Percentiles rank a stretch among this genome's conserved stretches.
These are phyloP conservation scores for Nematopogon swammerdamellus DNA, from an alignment of 2,888 invertebrate genomes.

Conservation along the genomic window DNA sequence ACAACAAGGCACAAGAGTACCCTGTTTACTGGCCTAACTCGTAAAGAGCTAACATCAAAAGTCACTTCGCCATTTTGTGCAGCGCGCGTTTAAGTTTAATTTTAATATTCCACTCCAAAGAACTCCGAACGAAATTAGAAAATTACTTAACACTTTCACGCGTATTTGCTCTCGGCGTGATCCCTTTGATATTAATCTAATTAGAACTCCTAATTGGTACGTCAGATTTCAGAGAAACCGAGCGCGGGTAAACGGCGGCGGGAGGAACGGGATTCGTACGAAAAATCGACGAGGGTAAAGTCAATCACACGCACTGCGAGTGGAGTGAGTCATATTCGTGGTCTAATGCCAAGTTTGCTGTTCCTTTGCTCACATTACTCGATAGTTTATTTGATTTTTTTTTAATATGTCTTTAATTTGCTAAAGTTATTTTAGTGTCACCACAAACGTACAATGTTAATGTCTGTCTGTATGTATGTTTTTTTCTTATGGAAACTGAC, in stretches of 20 bases:
- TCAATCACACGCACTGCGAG: too few relatives aligned
- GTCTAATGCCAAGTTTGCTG: too few relatives aligned
- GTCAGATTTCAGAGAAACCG: background rate
- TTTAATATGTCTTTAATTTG: too few relatives aligned
- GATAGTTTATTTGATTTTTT: too few relatives aligned
- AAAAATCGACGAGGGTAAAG: background rate
- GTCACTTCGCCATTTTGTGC: background rate
- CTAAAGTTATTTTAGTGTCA: too few relatives aligned
- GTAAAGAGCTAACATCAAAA: background rate
- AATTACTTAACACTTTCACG: background rate
- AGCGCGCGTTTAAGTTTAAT: background rate
- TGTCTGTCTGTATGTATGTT: too few relatives aligned
- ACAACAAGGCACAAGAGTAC: too few relatives aligned
- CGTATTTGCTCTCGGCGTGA: background rate
- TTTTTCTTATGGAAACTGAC: too few relatives aligned
- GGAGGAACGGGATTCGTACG: background rate
- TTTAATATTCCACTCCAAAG: background rate
- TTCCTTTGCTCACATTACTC: too few relatives aligned
- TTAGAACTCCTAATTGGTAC: background rate
- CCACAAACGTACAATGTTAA: too few relatives aligned
- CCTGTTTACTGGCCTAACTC: too few relatives aligned
- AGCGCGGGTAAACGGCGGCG: background rate
- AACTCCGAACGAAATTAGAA: background rate
- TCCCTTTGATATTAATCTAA: background rate
- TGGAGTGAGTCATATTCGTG: too few relatives aligned